These are phyloP conservation scores for Tromatobia lineatoria DNA, from an alignment of 2,888 invertebrate genomes.

Conservation along the genomic window DNA sequence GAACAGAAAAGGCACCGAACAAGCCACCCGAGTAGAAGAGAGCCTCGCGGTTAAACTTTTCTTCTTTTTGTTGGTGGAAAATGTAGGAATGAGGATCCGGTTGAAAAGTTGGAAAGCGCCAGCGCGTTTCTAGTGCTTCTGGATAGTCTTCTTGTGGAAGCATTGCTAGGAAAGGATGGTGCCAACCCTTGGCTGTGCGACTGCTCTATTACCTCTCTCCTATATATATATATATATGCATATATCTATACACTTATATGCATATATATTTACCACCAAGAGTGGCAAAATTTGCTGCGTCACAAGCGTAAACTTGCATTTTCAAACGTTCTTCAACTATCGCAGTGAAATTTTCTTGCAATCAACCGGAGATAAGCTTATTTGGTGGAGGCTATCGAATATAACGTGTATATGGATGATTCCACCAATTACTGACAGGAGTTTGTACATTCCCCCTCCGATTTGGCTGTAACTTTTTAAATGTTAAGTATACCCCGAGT, in stretches of 20 bases:
- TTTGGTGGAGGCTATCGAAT: conserved; percentile 69
- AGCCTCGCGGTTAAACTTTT: conserved; percentile 57
- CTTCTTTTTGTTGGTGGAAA: conserved; percentile 22
- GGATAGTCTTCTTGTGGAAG: conserved; percentile 11
- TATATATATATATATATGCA: background rate
- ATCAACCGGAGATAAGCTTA: conserved; percentile 78
- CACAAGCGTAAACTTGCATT: background rate
- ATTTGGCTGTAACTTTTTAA: no score
- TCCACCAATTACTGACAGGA: no score
- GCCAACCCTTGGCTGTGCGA: background rate
- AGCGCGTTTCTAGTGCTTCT: conserved; percentile 24
- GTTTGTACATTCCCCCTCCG: no score
- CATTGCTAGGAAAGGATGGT: background rate
- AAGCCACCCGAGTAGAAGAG: conserved; percentile 31
- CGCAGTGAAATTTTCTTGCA: conserved; percentile 78
- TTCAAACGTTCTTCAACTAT: conserved; percentile 74
- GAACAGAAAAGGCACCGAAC: conserved; percentile 24
- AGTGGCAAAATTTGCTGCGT: background rate
- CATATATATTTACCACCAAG: background rate
- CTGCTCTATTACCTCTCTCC: background rate
- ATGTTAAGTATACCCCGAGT: no score
- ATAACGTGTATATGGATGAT: conserved; percentile 44
- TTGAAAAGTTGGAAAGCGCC: conserved; percentile 58
- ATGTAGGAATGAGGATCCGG: conserved; percentile 64
- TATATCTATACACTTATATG: no score